These are phyloP conservation scores for Beris chalybata DNA, from an alignment of 2,888 invertebrate genomes.

Conservation along the genomic window DNA sequence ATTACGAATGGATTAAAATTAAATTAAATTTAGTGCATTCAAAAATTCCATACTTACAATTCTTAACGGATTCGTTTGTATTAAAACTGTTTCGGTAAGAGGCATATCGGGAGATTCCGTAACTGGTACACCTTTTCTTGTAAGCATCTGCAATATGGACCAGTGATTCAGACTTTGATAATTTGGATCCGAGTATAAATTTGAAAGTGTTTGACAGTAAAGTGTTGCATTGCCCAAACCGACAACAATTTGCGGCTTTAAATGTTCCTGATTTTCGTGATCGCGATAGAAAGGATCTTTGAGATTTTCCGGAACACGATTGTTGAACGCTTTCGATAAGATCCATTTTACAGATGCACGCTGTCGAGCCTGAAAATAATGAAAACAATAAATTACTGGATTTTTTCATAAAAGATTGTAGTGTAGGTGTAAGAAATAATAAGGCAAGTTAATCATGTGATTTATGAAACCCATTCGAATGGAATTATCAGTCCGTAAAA, in stretches of 20 bases:
- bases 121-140: conserved; percentile 87
- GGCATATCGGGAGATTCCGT: conserved; percentile 81
- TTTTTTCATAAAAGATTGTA: conserved; percentile 10
- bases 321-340: conserved; percentile 93
- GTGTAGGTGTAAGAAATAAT: background rate
- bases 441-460: background rate
- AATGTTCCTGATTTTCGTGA: conserved; percentile 91
- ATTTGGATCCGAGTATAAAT: conserved; percentile 95
- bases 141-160: conserved; percentile 90
- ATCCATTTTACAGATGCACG: conserved; percentile 96
- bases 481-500: background rate
- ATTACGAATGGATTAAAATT: too few relatives aligned
- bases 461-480: background rate
- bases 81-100: conserved; percentile 92
- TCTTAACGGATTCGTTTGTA: conserved; percentile 92
- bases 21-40: too few relatives aligned
- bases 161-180: conserved; percentile 95
- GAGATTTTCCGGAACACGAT: conserved; percentile 88
- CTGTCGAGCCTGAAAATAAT: conserved; percentile 84
- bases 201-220: conserved; percentile 90
- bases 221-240: conserved; percentile 91
- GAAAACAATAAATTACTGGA: conserved; percentile 15
- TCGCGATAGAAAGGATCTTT: conserved; percentile 93
- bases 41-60: conserved; percentile 66
- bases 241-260: conserved; percentile 89